Conservation (phyloP, 2,113 vertebrate genomes). For the Nanorana parkeri region DNA sequence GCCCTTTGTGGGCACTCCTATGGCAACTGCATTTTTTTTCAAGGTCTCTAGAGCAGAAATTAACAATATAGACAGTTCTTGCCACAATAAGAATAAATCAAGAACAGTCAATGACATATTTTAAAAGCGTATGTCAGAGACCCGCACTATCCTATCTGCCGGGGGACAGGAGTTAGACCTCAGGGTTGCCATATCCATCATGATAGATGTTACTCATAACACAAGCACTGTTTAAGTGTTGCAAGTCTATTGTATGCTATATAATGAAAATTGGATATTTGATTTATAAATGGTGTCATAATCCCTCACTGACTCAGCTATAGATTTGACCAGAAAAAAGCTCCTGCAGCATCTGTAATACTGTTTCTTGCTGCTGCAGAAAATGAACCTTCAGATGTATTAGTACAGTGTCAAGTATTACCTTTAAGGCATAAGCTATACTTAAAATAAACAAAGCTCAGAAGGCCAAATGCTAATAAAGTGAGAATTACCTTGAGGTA, state of each 20-base stretch:
- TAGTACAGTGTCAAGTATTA: background rate
- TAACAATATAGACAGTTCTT: conserved; percentile 23
- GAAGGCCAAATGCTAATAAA: background rate
- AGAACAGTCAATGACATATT: background rate
- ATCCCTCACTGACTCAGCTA: background rate
- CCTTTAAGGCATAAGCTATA: background rate
- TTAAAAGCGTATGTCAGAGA: conserved; percentile 13
- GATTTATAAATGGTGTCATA: conserved; percentile 28
- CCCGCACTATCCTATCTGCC: conserved; percentile 1
- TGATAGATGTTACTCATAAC: conserved; percentile 24
- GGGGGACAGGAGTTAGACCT: background rate
- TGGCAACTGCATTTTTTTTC: conserved; percentile 15
- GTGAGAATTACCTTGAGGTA: background rate
- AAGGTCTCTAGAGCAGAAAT: background rate
- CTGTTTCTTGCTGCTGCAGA: background rate
- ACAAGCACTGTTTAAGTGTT: conserved; percentile 11
- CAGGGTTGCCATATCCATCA: conserved; percentile 19
- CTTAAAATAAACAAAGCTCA: background rate
- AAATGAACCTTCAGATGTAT: conserved; percentile 6
- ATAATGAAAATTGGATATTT: conserved; percentile 18
- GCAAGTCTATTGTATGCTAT: conserved; percentile 19
- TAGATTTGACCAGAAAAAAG: background rate
- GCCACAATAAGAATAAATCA: conserved; percentile 1
- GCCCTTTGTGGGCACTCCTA: conserved; percentile 15
- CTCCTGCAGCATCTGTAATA: conserved; percentile 8